Conservation (phyloP, 2,888 invertebrate species). For the Cacoxenus indagator region DNA sequence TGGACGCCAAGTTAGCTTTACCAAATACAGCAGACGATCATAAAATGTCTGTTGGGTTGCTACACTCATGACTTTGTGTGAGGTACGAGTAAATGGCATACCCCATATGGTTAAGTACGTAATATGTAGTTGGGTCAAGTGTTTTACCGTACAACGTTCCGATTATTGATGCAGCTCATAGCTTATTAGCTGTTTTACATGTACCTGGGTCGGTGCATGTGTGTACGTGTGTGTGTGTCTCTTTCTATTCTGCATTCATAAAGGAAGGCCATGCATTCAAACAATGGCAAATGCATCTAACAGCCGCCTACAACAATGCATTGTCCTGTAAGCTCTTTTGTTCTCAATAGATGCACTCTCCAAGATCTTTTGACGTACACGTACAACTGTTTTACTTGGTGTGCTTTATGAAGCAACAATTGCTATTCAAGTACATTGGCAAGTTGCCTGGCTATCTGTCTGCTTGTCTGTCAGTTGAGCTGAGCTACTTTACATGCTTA, state of each 20-base stretch:
- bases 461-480: background rate
- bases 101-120: background rate
- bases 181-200: too few relatives aligned
- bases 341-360: slow-evolving; percentile 10
- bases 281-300: slow-evolving; percentile 2
- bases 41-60: background rate
- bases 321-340: slow-evolving; percentile 19
- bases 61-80: background rate
- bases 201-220: too few relatives aligned
- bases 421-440: slow-evolving; percentile 1
- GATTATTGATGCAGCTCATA: background rate
- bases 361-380: background rate
- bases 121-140: slow-evolving; percentile 20
- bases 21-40: too few relatives aligned
- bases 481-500: slow-evolving; percentile 8
- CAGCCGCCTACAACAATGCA: background rate
- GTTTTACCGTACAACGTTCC: background rate
- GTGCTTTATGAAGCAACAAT: slow-evolving; percentile 11
- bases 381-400: background rate
- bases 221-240: background rate
- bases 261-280: background rate
- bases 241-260: background rate
- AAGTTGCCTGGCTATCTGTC: background rate
- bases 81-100: background rate
- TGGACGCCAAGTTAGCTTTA: too few relatives aligned